phyloP scores from a whole-genome alignment of 2,888 invertebrate genomes.

The Drosophila merina region DNA sequence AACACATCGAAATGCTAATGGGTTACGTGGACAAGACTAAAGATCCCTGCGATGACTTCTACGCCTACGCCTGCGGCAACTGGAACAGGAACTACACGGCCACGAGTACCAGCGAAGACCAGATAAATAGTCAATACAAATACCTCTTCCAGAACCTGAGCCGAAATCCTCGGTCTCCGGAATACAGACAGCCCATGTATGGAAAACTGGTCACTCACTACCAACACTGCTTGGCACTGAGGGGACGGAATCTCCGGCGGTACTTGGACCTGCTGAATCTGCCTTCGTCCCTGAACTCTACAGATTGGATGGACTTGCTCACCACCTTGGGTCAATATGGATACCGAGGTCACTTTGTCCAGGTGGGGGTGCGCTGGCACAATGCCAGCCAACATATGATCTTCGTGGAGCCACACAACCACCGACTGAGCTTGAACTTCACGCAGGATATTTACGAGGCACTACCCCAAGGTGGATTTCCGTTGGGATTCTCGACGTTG shows the following conservation, averaged over 20 bases:
- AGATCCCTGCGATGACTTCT: conserved; percentile 73
- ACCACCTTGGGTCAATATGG: conserved; percentile 69
- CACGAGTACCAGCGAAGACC: conserved; percentile 63
- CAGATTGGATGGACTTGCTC: conserved; percentile 66
- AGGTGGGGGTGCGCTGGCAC: conserved; percentile 57
- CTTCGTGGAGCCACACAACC: conserved; percentile 64
- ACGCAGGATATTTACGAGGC: conserved; percentile 55
- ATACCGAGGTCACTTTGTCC: conserved; percentile 69
- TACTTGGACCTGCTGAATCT: conserved; percentile 60
- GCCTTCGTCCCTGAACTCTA: conserved; percentile 11
- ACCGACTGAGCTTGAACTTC: conserved; percentile 50
- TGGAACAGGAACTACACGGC: conserved; percentile 63
- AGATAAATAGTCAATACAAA: conserved; percentile 62
- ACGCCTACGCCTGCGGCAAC: conserved; percentile 73
- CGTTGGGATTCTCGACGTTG: conserved; percentile 16
- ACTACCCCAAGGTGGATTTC: conserved; percentile 29
- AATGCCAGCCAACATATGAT: conserved; percentile 66
- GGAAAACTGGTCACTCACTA: conserved; percentile 70
- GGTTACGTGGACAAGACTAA: conserved; percentile 58
- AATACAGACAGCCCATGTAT: conserved; percentile 50
- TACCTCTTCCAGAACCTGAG: conserved; percentile 55
- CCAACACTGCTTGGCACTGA: conserved; percentile 50
- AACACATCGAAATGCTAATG: conserved; percentile 59
- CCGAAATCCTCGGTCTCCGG: conserved; percentile 7
- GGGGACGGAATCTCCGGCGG: conserved; percentile 34